Percentiles rank a stretch among this genome's conserved stretches.
These are phyloP conservation scores for Megalops cyprinoides DNA, from an alignment of 2,797 vertebrate genomes.

Conservation along the genomic window DNA sequence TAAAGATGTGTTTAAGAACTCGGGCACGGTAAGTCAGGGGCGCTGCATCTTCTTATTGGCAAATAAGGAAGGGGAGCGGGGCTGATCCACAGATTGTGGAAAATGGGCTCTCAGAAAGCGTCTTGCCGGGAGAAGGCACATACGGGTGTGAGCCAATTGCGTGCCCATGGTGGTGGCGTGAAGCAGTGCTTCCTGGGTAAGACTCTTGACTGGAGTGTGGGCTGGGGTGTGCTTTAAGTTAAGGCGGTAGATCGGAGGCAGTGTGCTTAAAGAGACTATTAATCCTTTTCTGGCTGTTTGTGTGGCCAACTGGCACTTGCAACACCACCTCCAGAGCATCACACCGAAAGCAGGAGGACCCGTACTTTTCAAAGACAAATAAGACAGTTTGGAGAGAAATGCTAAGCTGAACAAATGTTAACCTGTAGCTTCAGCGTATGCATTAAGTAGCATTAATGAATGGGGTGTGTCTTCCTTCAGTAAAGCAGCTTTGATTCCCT, in stretches of 20 bases:
- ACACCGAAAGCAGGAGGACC: background rate
- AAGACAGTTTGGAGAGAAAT: background rate
- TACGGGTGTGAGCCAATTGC: conserved; percentile 55
- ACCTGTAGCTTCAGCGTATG: background rate
- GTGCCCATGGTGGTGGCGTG: conserved; percentile 32
- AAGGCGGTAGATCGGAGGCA: conserved; percentile 39
- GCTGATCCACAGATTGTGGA: conserved; percentile 68
- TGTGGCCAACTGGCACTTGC: conserved; percentile 37
- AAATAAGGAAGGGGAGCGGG: conserved; percentile 45
- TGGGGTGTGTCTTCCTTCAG: background rate
- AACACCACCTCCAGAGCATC: conserved; percentile 40
- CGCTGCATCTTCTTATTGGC: conserved; percentile 55
- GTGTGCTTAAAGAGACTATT: conserved; percentile 30
- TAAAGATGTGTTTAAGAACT: conserved; percentile 78
- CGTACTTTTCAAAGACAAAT: background rate
- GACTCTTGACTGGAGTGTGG: conserved; percentile 37
- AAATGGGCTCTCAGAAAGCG: conserved; percentile 65
- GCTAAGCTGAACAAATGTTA: background rate
- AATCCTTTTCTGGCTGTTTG: conserved; percentile 39
- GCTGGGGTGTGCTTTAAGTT: conserved; percentile 43
- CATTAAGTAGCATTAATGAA: background rate
- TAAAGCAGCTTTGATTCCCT: background rate
- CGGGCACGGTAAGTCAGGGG: conserved; percentile 52
- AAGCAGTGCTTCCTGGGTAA: conserved; percentile 41
- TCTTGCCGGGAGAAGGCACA: conserved; percentile 53